phyloP scores from a whole-genome alignment of 2,888 invertebrate species.

The Atrina japonica region DNA sequence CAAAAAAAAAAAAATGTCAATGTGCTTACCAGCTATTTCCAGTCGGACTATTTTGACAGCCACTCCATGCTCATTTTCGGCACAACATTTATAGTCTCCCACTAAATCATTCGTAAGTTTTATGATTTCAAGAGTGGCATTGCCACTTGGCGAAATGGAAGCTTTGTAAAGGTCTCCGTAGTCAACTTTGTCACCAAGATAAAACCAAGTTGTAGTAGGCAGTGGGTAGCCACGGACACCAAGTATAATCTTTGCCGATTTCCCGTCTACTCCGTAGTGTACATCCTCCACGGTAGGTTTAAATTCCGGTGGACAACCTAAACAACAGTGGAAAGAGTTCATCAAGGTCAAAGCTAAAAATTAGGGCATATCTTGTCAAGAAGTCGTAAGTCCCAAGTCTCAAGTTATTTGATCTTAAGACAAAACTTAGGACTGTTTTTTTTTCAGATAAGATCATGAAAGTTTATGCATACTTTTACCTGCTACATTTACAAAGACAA shows the following conservation, averaged over 20 bases:
- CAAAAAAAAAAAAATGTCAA: no score
- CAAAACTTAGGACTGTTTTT: no score
- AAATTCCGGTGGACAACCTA: conserved; percentile 67
- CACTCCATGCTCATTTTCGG: conserved; percentile 96
- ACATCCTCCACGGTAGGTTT: conserved; percentile 87
- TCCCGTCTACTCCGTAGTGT: conserved; percentile 95
- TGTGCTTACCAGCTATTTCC: conserved; percentile 87
- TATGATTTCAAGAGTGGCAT: conserved; percentile 78
- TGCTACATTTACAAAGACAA: no score
- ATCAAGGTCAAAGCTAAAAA: no score
- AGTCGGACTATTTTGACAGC: conserved; percentile 93
- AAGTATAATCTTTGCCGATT: conserved; percentile 94
- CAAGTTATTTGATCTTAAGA: no score
- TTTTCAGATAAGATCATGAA: not conserved
- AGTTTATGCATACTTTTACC: no score
- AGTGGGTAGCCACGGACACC: conserved; percentile 98
- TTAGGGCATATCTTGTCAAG: no score
- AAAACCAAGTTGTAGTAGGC: conserved; percentile 94
- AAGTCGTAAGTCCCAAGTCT: no score
- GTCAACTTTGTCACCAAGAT: conserved; percentile 86
- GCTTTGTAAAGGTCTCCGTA: conserved; percentile 90
- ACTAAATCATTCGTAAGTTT: conserved; percentile 87
- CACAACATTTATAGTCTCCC: conserved; percentile 96
- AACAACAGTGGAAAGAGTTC: no score
- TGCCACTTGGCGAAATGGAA: conserved; percentile 90